phyloP scores from a whole-genome alignment of 2,888 invertebrate genomes.

The Gandaritis pyraliata region DNA sequence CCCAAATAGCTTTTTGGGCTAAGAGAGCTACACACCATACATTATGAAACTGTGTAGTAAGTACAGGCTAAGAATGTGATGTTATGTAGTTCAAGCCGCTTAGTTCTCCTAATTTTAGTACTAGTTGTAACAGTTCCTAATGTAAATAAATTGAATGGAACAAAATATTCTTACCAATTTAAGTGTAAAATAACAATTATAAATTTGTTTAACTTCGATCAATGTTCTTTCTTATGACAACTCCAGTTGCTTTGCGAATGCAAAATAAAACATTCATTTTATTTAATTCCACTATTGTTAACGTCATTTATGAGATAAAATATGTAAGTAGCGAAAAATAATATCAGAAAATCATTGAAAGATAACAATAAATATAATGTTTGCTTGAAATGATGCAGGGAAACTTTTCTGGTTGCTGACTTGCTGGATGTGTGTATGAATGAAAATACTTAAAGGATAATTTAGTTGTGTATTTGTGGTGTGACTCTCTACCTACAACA shows the following conservation, averaged over 20 bases:
- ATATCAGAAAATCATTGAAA: neutral
- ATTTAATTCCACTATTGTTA: slow-evolving; percentile 5
- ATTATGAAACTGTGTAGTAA: neutral
- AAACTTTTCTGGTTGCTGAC: neutral
- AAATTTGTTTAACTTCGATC: slow-evolving; percentile 9
- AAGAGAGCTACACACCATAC: neutral
- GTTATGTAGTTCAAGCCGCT: slow-evolving; percentile 8
- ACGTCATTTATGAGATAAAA: neutral
- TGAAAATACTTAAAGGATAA: neutral
- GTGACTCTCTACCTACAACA: neutral
- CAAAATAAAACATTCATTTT: slow-evolving; percentile 8
- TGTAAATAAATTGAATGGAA: slow-evolving; percentile 33
- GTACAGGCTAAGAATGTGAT: neutral
- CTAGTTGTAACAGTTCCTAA: slow-evolving; percentile 21
- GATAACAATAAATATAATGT: neutral
- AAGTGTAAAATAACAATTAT: slow-evolving; percentile 32
- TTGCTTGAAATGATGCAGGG: neutral
- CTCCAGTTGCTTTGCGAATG: slow-evolving; percentile 27
- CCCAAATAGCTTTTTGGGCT: neutral
- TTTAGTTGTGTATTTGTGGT: slow-evolving; percentile 4
- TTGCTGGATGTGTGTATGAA: neutral
- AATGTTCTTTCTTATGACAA: slow-evolving; percentile 28
- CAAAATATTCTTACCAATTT: slow-evolving; percentile 28
- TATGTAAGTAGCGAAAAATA: neutral
- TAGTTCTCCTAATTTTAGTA: slow-evolving; percentile 9